These are phyloP conservation scores for Pseudochirops cupreus DNA, from an alignment of 2,797 vertebrate species.

Conservation along the genomic window DNA sequence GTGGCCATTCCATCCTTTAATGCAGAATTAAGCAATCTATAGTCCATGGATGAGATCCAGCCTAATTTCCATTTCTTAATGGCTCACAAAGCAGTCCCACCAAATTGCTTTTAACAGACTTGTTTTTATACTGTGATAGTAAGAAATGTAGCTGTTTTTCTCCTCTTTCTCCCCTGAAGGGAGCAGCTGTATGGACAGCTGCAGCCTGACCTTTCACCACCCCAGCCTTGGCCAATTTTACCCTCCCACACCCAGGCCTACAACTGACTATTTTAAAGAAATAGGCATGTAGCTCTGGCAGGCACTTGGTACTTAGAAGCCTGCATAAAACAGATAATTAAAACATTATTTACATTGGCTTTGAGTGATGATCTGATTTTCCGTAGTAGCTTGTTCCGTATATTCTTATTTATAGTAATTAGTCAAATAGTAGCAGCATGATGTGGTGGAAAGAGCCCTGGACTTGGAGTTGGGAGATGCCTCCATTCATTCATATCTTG, in stretches of 20 bases:
- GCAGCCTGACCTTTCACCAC: conserved; percentile 7
- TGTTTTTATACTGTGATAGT: conserved; percentile 6
- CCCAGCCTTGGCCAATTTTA: not conserved
- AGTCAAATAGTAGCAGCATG: not conserved
- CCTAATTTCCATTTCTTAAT: conserved; percentile 9
- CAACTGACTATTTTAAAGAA: conserved; percentile 12
- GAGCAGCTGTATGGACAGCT: conserved; percentile 12
- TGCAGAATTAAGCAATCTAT: conserved; percentile 4
- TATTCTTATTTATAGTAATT: conserved; percentile 1
- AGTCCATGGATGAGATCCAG: conserved; percentile 1
- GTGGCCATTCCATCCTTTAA: not conserved
- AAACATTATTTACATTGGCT: not conserved
- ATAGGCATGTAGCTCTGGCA: not conserved
- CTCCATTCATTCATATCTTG: not conserved
- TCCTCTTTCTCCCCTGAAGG: not conserved
- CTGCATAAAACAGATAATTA: not conserved
- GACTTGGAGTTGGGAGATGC: not conserved
- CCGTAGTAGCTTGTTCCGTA: not conserved
- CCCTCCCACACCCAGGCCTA: not conserved
- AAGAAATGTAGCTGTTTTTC: conserved; percentile 5
- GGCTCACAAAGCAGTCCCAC: not conserved
- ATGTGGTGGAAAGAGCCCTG: not conserved
- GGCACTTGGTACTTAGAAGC: not conserved
- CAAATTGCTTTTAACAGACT: conserved; percentile 6
- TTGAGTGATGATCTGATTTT: not conserved